phyloP scores from a whole-genome alignment of 2,888 invertebrate genomes.

The Theretra japonica region DNA sequence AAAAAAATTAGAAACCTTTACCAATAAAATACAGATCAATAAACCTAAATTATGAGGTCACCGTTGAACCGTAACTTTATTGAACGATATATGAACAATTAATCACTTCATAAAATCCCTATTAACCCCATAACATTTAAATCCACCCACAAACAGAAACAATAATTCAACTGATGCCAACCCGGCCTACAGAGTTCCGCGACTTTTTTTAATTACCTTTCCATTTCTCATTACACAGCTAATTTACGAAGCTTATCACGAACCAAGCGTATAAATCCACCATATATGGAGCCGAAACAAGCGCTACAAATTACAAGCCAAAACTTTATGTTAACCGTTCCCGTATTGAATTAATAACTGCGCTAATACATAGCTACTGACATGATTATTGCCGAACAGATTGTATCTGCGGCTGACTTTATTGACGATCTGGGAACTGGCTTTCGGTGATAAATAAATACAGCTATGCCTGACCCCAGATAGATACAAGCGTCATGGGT shows the following conservation, averaged over 20 bases:
- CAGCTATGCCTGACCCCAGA: neutral
- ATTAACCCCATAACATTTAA: neutral
- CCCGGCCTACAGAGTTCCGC: neutral
- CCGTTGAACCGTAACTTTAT: too few species aligned
- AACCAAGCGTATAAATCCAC: slow-evolving; percentile 25
- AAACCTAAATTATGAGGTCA: too few species aligned
- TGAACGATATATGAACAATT: too few species aligned
- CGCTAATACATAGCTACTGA: slow-evolving; percentile 41
- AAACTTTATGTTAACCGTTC: slow-evolving; percentile 44
- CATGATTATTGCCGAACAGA: slow-evolving; percentile 45
- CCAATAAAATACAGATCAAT: too few species aligned
- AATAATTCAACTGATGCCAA: neutral
- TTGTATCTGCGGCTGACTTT: slow-evolving; percentile 36
- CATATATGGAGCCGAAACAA: slow-evolving; percentile 43
- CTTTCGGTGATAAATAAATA: neutral
- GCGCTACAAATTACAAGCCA: slow-evolving; percentile 45
- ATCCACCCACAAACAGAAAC: neutral
- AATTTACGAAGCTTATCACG: slow-evolving; percentile 21
- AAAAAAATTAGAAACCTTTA: too few species aligned
- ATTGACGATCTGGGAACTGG: slow-evolving; percentile 18
- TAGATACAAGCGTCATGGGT: neutral
- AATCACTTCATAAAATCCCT: neutral
- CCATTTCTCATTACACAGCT: slow-evolving; percentile 13
- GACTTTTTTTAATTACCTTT: slow-evolving; percentile 15
- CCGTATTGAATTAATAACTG: slow-evolving; percentile 47